Evolutionary conservation across 2,888 invertebrate genomes (phyloP).

Genomic region (Agrotis clavis): DNA sequence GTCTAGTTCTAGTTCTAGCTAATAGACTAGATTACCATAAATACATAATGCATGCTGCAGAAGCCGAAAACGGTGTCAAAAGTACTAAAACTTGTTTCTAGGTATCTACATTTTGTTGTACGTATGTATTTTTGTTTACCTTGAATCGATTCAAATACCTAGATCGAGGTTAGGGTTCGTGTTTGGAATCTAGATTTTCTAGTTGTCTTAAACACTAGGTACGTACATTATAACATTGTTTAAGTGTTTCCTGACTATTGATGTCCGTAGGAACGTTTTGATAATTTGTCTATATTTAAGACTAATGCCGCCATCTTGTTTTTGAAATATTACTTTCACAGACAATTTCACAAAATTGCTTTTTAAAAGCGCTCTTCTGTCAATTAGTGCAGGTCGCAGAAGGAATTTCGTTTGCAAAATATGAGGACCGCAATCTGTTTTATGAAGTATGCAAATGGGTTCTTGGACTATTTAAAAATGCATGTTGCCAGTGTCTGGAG

Average conservation of each 20-base stretch:
- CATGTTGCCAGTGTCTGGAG: too few species aligned
- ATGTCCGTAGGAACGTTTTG: neutral
- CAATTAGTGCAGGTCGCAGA: too few species aligned
- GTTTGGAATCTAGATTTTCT: constrained; percentile 34
- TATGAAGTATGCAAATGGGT: too few species aligned
- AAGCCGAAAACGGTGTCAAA: constrained; percentile 54
- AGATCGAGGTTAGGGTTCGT: constrained; percentile 58
- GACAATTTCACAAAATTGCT: too few species aligned
- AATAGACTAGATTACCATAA: constrained; percentile 53
- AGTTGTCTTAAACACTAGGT: constrained; percentile 25
- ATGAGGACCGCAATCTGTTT: too few species aligned
- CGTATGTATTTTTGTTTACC: constrained; percentile 55
- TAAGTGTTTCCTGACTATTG: constrained; percentile 11
- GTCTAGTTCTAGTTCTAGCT: constrained; percentile 50
- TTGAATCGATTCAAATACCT: constrained; percentile 56
- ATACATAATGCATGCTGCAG: constrained; percentile 43
- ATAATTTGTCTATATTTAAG: neutral
- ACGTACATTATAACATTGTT: constrained; percentile 8
- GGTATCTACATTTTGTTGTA: constrained; percentile 4
- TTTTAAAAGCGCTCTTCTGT: too few species aligned
- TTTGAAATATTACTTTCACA: too few species aligned
- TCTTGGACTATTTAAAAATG: too few species aligned
- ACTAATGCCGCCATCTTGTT: too few species aligned
- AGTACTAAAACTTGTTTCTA: constrained; percentile 44
- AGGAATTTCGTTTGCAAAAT: too few species aligned